Base-by-base conservation (phyloP, 2,888 invertebrate genomes). In the Drosophila pegasa region DNA sequence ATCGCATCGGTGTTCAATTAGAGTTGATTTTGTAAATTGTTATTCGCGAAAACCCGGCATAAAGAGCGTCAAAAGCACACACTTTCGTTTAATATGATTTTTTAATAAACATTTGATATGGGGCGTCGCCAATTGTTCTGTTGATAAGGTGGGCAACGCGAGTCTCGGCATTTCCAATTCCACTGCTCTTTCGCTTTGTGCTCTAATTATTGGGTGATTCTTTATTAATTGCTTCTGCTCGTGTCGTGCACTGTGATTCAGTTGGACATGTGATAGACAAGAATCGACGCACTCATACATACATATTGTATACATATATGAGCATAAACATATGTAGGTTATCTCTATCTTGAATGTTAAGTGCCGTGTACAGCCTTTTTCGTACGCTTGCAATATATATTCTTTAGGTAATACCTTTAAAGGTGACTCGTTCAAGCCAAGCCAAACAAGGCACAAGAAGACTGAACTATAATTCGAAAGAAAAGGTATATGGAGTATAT, bases 21-120 rank as follows among this genome's bases (percentile, higher is more conserved):
- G 63, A 72, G 76, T 87, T 84, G 71, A 78, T 76, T 84, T 87
- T 85, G 75, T 84, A 87, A 84, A 43, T 74, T 72, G 69, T 64
- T 61, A 67, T 80, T 84, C 56, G 82, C 87, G 56, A 78, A 81
- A 81, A 66, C 54, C 72, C 71, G 70, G 59, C 61, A 48, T 25
- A 64, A 75, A 64, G 31, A 47, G 68, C 67, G 79, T 72, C 50
- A 43, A 31, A 22, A 25, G 52, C 50, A 22, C 54, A 52, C 51
- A 38, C 9, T 29, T 40, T 51, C 40, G 37, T 29, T 14, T 35
- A 55, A 60, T 64, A 63, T 64, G 66, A 54, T 56, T 66, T 68
- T 61, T 63, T 65, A 77, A 75, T 66, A 70, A 80, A 80, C 64
- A 67, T 58, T 71, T 80, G 73, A 80, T 84, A 83, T 57, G 80